Evolutionary conservation across 2,113 vertebrate species (phyloP).

Genomic region (Vireo altiloquus): DNA sequence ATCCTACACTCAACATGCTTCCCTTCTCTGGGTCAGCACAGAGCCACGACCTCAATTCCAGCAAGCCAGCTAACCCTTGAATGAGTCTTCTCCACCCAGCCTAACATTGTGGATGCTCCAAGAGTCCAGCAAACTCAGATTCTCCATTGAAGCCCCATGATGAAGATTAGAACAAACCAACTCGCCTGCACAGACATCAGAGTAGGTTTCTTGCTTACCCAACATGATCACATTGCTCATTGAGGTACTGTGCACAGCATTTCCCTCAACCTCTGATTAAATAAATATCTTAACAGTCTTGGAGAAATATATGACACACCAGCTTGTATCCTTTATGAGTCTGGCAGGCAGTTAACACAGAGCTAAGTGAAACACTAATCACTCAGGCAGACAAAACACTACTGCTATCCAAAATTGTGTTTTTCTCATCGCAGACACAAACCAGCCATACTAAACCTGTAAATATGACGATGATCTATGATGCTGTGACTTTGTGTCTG

Average conservation of each 20-base stretch:
- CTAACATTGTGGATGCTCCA: fast-evolving
- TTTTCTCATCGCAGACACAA: slow-evolving; percentile 13
- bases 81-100: fast-evolving
- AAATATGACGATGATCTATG: background rate
- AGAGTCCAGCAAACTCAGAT: background rate
- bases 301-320: background rate
- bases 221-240: fast-evolving
- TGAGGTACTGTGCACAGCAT: background rate
- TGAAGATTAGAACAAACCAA: background rate
- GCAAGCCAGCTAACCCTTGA: background rate
- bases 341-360: background rate
- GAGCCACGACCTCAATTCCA: background rate
- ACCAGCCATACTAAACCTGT: background rate
- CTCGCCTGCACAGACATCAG: too few relatives aligned
- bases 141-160: fast-evolving
- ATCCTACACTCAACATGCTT: fast-evolving
- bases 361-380: background rate
- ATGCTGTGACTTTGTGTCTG: background rate
- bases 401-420: background rate
- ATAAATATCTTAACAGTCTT: background rate
- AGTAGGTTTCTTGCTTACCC: background rate
- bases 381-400: background rate
- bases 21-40: background rate
- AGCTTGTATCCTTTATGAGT: background rate
- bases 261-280: background rate